Evolutionary conservation across 2,888 invertebrate genomes (phyloP), one percentile per base, ranked within the genome.

Genomic region (Pheosia gnoma): DNA sequence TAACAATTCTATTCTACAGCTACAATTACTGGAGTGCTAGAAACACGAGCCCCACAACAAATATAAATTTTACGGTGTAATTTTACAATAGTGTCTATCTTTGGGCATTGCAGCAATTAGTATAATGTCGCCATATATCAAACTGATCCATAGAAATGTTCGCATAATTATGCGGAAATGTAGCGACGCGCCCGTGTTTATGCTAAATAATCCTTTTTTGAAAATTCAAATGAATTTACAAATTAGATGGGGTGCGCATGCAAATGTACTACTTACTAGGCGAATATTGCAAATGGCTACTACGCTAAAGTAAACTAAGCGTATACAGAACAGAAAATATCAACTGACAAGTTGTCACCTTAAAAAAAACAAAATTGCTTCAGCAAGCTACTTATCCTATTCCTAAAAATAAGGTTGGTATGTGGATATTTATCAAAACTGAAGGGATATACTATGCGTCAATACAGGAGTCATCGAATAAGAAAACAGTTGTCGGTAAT

Each of bases 41-140:
- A 52, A 60, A 65, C 63, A 54, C n/a, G 60, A 58, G 53, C 52
- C 62, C 61, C 59, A 54, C 58, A 68, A 74, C 74, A 74, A 82
- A 85, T 80, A 83, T 76, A 65, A 83, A 87, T 89, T 85, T 86
- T 71, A 84, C 76, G 79, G 79, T 72, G 71, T 81, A 70, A 78
- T 72, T 56, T 10, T 65, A 87, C 84, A 88, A 89, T 82, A 72
- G 68, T 60, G 70, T 63, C 67, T 72, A 80, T 79, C 75, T 69
- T 61, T 71, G 72, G 65, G 72, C 81, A 76, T 79, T 63, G 64
- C 51, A 78, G 70, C 85, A 85, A 88, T 90, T 91, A 85, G 91
- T 88, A 92, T 92, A 93, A 93, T 88, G 82, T 74, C 39, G 62
- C 79, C 74, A 85, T 93, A 89, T 88, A 89, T 93, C 90, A 90